These are phyloP conservation scores for Aythya baeri DNA, from an alignment of 2,113 vertebrate species.

Conservation along the genomic window DNA sequence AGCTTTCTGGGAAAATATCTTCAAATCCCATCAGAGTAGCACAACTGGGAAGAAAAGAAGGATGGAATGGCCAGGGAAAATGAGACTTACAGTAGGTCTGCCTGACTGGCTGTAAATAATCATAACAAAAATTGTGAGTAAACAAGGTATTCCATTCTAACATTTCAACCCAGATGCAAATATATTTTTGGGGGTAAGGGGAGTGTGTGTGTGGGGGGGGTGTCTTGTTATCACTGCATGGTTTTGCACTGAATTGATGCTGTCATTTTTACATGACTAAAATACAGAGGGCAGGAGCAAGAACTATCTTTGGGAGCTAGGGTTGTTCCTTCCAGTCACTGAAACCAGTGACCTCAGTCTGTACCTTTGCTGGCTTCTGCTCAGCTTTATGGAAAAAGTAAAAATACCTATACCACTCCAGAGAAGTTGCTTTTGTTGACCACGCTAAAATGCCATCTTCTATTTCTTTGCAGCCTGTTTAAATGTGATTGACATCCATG, in stretches of 20 bases:
- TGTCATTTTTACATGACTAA: not conserved
- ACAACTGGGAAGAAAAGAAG: not conserved
- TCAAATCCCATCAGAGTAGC: not conserved
- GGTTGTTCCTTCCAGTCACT: not conserved
- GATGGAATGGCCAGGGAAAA: not conserved
- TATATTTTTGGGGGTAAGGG: no score
- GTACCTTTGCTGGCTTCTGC: not conserved
- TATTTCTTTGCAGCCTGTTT: not conserved
- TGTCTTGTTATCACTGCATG: not conserved
- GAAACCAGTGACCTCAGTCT: not conserved
- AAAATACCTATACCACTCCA: not conserved
- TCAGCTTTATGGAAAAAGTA: not conserved
- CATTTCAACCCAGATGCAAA: not conserved
- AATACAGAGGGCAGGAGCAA: not conserved
- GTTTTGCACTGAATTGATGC: not conserved
- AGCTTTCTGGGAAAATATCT: not conserved
- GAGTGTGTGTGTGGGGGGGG: no score
- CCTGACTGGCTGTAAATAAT: not conserved
- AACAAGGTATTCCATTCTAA: not conserved
- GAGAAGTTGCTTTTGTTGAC: not conserved
- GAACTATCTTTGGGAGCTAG: not conserved
- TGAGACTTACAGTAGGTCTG: not conserved
- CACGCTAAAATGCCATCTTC: not conserved
- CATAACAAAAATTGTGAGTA: not conserved
- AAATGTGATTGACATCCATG: no score